Evolutionary conservation across 1,140 invertebrate species (phyloP).

Genomic region (Matsumurasca onukii): DNA sequence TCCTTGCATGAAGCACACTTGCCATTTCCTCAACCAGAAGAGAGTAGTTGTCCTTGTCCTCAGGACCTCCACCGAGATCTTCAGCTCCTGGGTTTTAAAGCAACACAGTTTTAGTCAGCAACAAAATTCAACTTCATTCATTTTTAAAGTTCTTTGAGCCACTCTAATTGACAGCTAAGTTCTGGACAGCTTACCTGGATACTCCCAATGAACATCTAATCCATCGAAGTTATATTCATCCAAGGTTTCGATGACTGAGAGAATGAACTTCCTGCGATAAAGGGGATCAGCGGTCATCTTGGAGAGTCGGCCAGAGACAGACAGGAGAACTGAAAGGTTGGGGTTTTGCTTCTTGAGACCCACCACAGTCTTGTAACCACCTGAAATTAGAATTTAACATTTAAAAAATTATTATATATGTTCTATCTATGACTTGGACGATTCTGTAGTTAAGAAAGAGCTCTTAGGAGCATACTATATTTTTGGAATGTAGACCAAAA

Average conservation of each 20-base stretch:
- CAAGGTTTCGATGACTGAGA: constrained; percentile 56
- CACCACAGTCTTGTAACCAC: constrained; percentile 56
- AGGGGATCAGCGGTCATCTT: constrained; percentile 47
- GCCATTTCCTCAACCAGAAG: constrained; percentile 54
- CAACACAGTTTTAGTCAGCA: too few relatives aligned
- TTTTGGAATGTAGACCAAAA: too few relatives aligned
- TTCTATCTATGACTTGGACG: too few relatives aligned
- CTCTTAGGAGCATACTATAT: too few relatives aligned
- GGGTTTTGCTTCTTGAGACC: constrained; percentile 57
- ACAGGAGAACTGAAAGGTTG: constrained; percentile 52
- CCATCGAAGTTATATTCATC: constrained; percentile 60
- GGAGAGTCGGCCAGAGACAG: constrained; percentile 55
- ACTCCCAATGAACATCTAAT: constrained; percentile 62
- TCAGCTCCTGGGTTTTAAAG: constrained; percentile 42
- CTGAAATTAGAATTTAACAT: constrained; percentile 47
- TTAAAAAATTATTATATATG: too few relatives aligned
- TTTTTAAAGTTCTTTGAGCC: too few relatives aligned
- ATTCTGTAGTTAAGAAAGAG: too few relatives aligned
- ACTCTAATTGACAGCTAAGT: too few relatives aligned
- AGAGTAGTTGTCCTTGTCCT: constrained; percentile 54
- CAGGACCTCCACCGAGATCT: constrained; percentile 49
- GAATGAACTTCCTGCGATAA: constrained; percentile 50
- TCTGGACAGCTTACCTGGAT: constrained; percentile 47
- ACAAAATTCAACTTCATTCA: too few relatives aligned
- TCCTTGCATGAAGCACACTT: constrained; percentile 52